Evolutionary conservation across 2,113 vertebrate genomes (phyloP).

Genomic region (Mesembrinibis cayennensis): DNA sequence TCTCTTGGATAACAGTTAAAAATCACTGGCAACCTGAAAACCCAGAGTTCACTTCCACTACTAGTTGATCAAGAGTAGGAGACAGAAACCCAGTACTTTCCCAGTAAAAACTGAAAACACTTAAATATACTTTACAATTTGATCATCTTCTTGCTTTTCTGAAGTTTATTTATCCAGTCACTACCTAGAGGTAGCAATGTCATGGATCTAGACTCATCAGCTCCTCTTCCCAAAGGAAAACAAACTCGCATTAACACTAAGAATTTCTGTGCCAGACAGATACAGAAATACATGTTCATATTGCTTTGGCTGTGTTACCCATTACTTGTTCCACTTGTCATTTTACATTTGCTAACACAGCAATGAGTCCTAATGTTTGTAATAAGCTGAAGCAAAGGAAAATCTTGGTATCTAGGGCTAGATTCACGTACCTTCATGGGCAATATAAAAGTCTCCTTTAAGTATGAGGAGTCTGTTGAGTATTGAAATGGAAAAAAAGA

Average conservation of each 20-base stretch:
- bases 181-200: not conserved
- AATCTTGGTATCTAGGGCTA: not conserved
- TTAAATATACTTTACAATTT: not conserved
- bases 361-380: not conserved
- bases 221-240: not conserved
- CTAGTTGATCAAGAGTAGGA: not conserved
- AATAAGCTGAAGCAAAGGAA: not conserved
- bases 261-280: not conserved
- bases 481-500: not conserved
- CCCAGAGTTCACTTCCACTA: not conserved
- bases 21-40: not conserved
- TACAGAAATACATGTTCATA: not conserved
- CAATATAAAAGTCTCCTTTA: not conserved
- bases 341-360: not conserved
- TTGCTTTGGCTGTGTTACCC: not conserved
- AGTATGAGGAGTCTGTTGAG: not conserved
- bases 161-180: not conserved
- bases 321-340: not conserved
- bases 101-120: not conserved
- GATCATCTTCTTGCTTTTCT: not conserved
- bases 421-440: not conserved
- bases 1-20: not conserved
- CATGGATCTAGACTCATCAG: too few species aligned
- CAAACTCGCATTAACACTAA: too few species aligned
- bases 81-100: not conserved